Evolutionary conservation across 2,888 invertebrate species (phyloP), one percentile per base, ranked within the genome.

Genomic region (Cryptocephalus primarius): DNA sequence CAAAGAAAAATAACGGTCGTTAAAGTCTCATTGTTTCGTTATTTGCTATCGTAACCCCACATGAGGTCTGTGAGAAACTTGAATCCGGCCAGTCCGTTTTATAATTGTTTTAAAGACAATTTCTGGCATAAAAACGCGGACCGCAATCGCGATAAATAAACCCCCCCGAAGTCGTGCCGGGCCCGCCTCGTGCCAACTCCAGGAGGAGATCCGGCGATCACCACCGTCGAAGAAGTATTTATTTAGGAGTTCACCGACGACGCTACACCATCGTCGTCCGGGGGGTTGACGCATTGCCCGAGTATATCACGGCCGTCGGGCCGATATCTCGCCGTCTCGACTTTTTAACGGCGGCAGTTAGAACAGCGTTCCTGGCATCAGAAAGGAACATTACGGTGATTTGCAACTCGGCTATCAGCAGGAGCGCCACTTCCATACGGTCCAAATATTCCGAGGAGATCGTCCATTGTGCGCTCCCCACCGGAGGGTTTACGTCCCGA

Each of bases 361-460:
- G 36, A 36, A 36, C 11, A 12, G 49, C 48, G 43, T 43, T 46
- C 39, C 46, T 49, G 51, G 49, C 49, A 49, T 49, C 49, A 47
- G 49, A 46, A 51, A 47, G 40, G 40, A 8, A 40, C 40, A 40
- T 40, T 40, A 40, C 11, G 22, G 40, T 40, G 40, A 40, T 40
- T 40, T 40, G 40, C 40, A 40, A 40, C 40, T 10, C 11, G 40
- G 14, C 40, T 40, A 40, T 40, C 40, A 40, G 40, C 40, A 36
- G 11, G 11, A 36, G 36, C 36, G 14, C 13, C 40, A 40, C 11
- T 57, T 62, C 61, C 61, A 62, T 62, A 63, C 62, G 60, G 61
- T 61, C 62, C 60, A 68, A 68, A 69, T 69, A 67, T 67, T 65
- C 67, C 68, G 68, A 22, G 22, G 60, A 65, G 66, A 67, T 69